Conservation (phyloP, 2,113 vertebrate species). For the Paradoxurus hermaphroditus region DNA sequence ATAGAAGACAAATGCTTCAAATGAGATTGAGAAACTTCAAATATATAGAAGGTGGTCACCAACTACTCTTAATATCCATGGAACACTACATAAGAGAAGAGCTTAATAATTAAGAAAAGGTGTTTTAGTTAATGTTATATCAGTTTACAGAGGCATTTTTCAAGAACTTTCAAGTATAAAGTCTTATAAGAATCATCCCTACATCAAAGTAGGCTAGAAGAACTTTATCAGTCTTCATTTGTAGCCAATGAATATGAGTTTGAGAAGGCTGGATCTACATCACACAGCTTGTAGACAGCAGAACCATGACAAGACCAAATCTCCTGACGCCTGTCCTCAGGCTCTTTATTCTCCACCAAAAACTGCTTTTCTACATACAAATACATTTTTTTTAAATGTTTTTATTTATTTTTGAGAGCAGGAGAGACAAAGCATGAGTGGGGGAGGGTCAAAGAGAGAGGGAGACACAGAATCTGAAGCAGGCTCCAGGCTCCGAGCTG, state of each 20-base stretch:
- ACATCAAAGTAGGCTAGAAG: neutral
- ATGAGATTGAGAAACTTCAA: neutral
- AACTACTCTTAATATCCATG: neutral
- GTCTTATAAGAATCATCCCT: neutral
- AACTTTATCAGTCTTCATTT: neutral
- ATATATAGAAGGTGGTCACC: neutral
- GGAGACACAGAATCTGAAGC: too few relatives aligned
- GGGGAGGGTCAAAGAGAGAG: too few relatives aligned
- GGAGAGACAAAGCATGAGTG: too few relatives aligned
- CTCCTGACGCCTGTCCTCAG: neutral
- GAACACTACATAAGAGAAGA: neutral
- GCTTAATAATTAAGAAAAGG: neutral
- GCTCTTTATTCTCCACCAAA: neutral
- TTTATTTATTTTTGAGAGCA: too few relatives aligned
- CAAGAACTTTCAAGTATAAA: neutral
- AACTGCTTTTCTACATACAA: neutral
- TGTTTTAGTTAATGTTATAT: neutral
- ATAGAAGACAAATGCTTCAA: neutral
- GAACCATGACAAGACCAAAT: neutral
- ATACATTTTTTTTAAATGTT: neutral
- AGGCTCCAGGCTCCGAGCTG: too few relatives aligned
- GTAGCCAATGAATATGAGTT: neutral
- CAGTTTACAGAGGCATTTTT: neutral
- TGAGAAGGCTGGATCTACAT: neutral
- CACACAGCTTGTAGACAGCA: neutral